phyloP scores from a whole-genome alignment of 1,140 invertebrate genomes.

The Leptopilina boulardi region DNA sequence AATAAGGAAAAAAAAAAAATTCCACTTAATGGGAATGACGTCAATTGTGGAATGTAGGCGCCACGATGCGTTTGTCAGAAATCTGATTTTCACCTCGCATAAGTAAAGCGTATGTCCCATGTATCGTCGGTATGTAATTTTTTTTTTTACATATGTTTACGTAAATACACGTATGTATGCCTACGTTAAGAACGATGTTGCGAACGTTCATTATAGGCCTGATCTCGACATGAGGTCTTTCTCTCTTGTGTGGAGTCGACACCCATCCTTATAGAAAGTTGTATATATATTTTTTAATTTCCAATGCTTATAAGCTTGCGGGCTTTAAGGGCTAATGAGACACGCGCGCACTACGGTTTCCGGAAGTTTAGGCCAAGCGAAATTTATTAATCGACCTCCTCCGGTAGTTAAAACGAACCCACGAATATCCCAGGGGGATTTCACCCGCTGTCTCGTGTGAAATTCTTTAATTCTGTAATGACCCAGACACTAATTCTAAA shows the following conservation, averaged over 20 bases:
- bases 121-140: too few relatives aligned
- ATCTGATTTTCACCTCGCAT: conserved; percentile 4
- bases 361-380: conserved; percentile 61
- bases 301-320: conserved; percentile 59
- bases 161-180: conserved; percentile 41
- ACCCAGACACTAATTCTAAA: not conserved
- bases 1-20: not conserved
- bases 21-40: not conserved
- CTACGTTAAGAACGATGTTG: conserved; percentile 63
- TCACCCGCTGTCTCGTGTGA: conserved; percentile 30
- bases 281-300: conserved; percentile 72
- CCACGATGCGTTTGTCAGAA: conserved; percentile 9
- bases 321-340: conserved; percentile 68
- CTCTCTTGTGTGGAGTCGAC: conserved; percentile 65
- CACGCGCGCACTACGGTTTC: conserved; percentile 63
- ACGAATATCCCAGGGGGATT: conserved; percentile 33
- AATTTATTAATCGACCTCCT: conserved; percentile 62
- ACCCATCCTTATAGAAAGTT: conserved; percentile 64
- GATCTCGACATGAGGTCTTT: conserved; percentile 66
- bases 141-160: conserved; percentile 36
- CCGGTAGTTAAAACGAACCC: conserved; percentile 45
- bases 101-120: conserved; percentile 2
- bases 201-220: conserved; percentile 65
- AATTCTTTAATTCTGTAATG: conserved; percentile 9
- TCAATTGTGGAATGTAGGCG: conserved; percentile 28